A percentile compares a stretch with the other conserved stretches of the same genome.
Evolutionary conservation across 2,113 vertebrate genomes (phyloP).

Genomic region (Aspiorhynchus laticeps): DNA sequence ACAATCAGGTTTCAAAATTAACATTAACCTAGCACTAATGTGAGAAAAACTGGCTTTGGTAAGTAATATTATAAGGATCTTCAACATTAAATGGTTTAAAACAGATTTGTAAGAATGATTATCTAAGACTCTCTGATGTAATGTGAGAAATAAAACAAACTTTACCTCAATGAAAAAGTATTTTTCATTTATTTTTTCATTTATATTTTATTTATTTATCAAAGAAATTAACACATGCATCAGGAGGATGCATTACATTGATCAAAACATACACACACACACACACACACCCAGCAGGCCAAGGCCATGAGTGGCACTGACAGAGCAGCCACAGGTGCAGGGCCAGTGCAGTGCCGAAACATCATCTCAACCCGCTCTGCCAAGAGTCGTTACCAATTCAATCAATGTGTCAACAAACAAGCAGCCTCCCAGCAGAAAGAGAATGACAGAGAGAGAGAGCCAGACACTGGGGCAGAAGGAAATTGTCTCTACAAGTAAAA

Average conservation of each 20-base stretch:
- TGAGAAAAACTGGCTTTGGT: background rate
- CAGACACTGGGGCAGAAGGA: constrained; percentile 12
- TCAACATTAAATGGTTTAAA: too few species aligned
- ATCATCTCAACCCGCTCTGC: constrained; percentile 64
- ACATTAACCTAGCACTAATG: background rate
- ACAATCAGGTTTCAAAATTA: background rate
- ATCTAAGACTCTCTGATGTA: too few species aligned
- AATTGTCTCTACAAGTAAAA: background rate
- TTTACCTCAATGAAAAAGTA: too few species aligned
- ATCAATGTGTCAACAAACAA: constrained; percentile 70
- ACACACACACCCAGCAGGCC: background rate
- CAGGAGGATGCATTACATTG: too few species aligned
- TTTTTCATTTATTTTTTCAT: too few species aligned
- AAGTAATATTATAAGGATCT: too few species aligned
- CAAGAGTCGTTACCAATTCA: constrained; percentile 69
- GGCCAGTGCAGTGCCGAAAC: constrained; percentile 36
- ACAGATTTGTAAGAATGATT: too few species aligned
- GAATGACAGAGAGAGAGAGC: constrained; percentile 38
- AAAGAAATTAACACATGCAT: too few species aligned
- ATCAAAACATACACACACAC: background rate
- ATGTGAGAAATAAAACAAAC: too few species aligned
- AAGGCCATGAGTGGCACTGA: background rate
- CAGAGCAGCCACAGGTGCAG: constrained; percentile 9
- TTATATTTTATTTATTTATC: too few species aligned
- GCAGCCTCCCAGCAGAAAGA: constrained; percentile 51